Conservation (phyloP, 2,888 invertebrate genomes). For the Oasisia sp. region DNA sequence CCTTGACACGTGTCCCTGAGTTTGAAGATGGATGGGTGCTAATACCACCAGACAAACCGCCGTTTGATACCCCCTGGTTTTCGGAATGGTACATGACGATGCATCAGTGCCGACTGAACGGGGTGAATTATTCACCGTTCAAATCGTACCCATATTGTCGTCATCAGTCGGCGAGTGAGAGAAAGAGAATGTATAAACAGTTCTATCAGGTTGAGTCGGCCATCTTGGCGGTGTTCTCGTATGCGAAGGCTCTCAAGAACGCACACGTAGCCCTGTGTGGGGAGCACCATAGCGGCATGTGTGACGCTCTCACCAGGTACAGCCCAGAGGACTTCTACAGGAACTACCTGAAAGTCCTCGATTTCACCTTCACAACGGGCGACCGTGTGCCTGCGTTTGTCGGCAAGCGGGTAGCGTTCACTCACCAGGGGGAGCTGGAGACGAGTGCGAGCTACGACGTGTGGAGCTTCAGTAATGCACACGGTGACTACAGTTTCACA, state of each 20-base stretch:
- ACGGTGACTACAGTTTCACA: slow-evolving; percentile 34
- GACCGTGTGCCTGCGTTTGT: slow-evolving; percentile 57
- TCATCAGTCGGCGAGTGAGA: slow-evolving; percentile 38
- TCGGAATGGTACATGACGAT: slow-evolving; percentile 54
- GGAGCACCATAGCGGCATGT: slow-evolving; percentile 46
- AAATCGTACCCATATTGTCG: slow-evolving; percentile 40
- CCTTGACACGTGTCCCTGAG: slow-evolving; percentile 54
- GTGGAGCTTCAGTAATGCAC: slow-evolving; percentile 56
- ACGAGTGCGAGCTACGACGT: slow-evolving; percentile 51
- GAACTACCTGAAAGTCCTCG: slow-evolving; percentile 51
- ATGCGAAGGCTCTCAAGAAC: slow-evolving; percentile 54
- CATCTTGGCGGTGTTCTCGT: slow-evolving; percentile 56
- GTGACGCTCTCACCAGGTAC: slow-evolving; percentile 45
- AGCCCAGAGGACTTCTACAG: slow-evolving; percentile 48
- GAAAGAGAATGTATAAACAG: slow-evolving; percentile 50
- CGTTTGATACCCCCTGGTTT: slow-evolving; percentile 57
- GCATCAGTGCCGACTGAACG: slow-evolving; percentile 48
- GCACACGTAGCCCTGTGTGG: slow-evolving; percentile 53
- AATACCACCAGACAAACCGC: slow-evolving; percentile 48
- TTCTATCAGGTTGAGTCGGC: slow-evolving; percentile 58
- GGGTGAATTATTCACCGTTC: slow-evolving; percentile 44
- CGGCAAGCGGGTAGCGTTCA: slow-evolving; percentile 51
- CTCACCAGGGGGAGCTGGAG: slow-evolving; percentile 52
- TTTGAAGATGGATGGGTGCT: slow-evolving; percentile 62
- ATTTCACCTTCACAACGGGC: slow-evolving; percentile 52